Evolutionary conservation across 2,888 invertebrate species (phyloP), one percentile per base, ranked within the genome.

Genomic region (Agrochola circellaris): DNA sequence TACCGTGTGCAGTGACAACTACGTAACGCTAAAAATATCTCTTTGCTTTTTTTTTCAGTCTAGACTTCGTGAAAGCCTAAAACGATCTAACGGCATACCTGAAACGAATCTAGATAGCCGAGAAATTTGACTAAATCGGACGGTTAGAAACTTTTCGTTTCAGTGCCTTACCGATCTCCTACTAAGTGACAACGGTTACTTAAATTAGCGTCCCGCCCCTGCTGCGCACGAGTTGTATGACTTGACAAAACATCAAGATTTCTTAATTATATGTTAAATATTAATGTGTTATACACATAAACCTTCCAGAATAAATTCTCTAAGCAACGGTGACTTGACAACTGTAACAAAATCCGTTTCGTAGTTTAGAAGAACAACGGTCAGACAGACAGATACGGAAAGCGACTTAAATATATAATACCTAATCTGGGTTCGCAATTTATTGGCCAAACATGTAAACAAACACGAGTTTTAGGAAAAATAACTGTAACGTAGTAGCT

Each of bases 91-190:
- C 80, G 79, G 83, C 65, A 88, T 82, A 80, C 72, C 79, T 85
- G 68, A 79, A 86, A 79, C 78, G 45, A 81, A 85, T 82, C 72
- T 60, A 72, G 73, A 82, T 79, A 67, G 64, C 79, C 83, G 69
- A 81, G 73, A 86, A 85, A 88, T 83, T 88, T 78, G 67, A 70
- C 80, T 60, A 89, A 90, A 90, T 89, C 86, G 81, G 78, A 71
- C 75, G 75, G 75, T 77, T 61, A 73, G 72, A 83, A 88, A 86
- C 77, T 89, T 90, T 89, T 87, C 84, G 87, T 88, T 89, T 87
- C 83, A 77, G 83, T 85, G 85, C 79, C 75, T 81, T 76, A 61
- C 69, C 8, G 38, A 67, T 60, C 87, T 84, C 87, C 85, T 89
- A 90, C 88, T 62, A 85, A 74, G 30, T 56, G 42, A 30, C 42